Percentiles rank a stretch among this genome's conserved stretches.
These are phyloP conservation scores for Lagenorhynchus albirostris DNA, from an alignment of 2,113 vertebrate species.

Conservation along the genomic window DNA sequence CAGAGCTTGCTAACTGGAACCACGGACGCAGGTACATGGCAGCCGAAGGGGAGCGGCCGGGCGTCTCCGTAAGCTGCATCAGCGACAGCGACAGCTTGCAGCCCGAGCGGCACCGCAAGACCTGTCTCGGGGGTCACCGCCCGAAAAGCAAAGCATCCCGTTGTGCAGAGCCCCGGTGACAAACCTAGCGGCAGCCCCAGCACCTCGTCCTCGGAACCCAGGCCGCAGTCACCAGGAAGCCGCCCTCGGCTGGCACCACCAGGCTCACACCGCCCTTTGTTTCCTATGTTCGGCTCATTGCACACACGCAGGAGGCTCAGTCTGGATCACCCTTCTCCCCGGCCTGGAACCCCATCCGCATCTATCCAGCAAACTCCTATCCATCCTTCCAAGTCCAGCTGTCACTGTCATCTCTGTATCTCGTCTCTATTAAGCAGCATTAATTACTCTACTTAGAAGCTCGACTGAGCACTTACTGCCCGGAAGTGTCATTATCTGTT, in stretches of 20 bases:
- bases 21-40: constrained; percentile 6
- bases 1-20: constrained; percentile 66
- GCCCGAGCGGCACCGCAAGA: not conserved
- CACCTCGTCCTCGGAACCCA: not conserved
- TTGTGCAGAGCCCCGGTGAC: not conserved
- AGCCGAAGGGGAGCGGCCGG: not conserved
- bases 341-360: not conserved
- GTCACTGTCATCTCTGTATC: not conserved
- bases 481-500: not conserved
- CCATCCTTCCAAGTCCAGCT: constrained; percentile 11
- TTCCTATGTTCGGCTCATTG: not conserved
- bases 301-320: accelerated
- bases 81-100: constrained; percentile 27
- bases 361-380: not conserved
- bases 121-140: not conserved
- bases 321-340: not conserved
- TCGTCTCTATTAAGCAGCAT: not conserved
- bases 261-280: not conserved
- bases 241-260: not conserved
- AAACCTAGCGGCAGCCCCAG: not conserved
- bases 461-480: not conserved
- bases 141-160: not conserved
- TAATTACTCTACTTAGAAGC: not conserved
- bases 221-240: accelerated
- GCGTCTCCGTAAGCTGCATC: constrained; percentile 31